phyloP scores from a whole-genome alignment of 2,888 invertebrate species.

The Meganola albula region DNA sequence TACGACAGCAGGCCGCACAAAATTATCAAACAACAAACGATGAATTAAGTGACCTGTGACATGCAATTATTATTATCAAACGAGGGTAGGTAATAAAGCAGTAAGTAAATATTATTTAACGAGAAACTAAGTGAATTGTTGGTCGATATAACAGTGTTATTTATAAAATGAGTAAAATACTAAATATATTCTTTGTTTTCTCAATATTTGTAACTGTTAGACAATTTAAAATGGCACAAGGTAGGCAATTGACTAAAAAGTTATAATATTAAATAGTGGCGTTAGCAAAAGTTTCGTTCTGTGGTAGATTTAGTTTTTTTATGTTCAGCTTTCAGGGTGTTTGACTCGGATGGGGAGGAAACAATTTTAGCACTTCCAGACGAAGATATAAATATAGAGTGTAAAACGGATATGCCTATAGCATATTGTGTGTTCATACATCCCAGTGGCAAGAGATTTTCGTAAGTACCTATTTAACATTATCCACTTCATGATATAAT shows the following conservation, averaged over 20 bases:
- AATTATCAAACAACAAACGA: constrained; percentile 13
- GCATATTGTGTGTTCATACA: constrained; percentile 65
- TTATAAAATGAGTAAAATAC: background rate
- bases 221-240: background rate
- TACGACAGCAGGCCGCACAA: too few relatives aligned
- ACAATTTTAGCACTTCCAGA: constrained; percentile 57
- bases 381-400: constrained; percentile 53
- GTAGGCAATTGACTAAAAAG: background rate
- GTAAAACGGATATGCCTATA: constrained; percentile 53
- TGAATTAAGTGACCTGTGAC: constrained; percentile 19
- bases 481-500: too few relatives aligned
- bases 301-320: constrained; percentile 2
- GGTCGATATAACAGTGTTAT: background rate
- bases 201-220: background rate
- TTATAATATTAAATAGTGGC: background rate
- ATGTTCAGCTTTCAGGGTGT: constrained; percentile 50
- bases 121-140: too few relatives aligned
- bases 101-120: too few relatives aligned
- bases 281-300: background rate
- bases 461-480: constrained; percentile 48
- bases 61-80: too few relatives aligned
- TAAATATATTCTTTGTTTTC: background rate
- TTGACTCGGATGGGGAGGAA: constrained; percentile 44
- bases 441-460: constrained; percentile 60
- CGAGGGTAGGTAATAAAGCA: too few relatives aligned